Evolutionary conservation across 2,888 invertebrate genomes (phyloP), one percentile per base, ranked within the genome.

Genomic region (Aleiodes testaceus): DNA sequence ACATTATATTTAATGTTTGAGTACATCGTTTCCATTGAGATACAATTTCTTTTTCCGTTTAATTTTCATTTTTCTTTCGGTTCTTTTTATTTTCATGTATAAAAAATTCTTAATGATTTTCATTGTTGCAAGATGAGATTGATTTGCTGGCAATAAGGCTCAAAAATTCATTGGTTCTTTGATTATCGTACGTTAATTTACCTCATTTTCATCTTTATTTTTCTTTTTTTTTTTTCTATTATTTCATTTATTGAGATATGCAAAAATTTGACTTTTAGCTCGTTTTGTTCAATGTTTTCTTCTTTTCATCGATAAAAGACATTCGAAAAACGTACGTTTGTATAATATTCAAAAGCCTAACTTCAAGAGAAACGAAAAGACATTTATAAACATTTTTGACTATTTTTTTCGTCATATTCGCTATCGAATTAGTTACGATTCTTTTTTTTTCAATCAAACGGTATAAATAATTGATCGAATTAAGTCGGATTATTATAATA

Each of bases 11-110:
- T 36, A 18, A 69, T 42, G 18, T 71, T 71, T 73, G 59, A 59
- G 55, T 36, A 55, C 59, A 59, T 42, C 67, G 49, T 68, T 55
- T 64, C 65, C 74, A 73, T 74, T 72, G 66, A 64, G 53, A 72
- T 75, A 77, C 70, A 72, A 72, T 74, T 72, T 73, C 55, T 69
- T 72, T 53, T 67, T 73, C n/a, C n/a, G n/a, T 64, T 49, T 6
- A 4, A 0, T 6, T 16, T 50, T 53, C 22, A 49, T 55, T 65
- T 45, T 49, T 11, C 42, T 47, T 70, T 20, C 42, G 50, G 63
- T 20, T 22, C n/a, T 59, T 18, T 16, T 45, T 18, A 6, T 26
- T 22, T 45, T 18, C 44, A n/a, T 64, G 12, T 73, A 45, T 70
- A 36, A 66, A 20, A 66, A 66, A 69, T 66, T 69, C 55, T 22